A percentile compares a stretch with the other conserved stretches of the same genome.
These are phyloP conservation scores for Neocrepidodera transversa DNA, from an alignment of 2,888 invertebrate genomes.

Conservation along the genomic window DNA sequence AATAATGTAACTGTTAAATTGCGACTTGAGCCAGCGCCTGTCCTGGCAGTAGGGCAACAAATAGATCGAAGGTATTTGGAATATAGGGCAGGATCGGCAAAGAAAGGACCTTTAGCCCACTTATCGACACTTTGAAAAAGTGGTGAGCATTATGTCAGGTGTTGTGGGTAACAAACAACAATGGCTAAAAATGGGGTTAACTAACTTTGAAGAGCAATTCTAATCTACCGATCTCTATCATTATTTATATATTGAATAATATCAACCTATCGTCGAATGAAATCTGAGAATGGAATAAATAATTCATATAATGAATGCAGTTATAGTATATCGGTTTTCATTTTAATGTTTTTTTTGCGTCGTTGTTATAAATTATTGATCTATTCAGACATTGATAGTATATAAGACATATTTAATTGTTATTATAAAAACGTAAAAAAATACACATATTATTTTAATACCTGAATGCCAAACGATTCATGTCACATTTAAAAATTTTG, in stretches of 20 bases:
- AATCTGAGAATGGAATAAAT: constrained; percentile 29
- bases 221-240: constrained; percentile 45
- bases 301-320: constrained; percentile 20
- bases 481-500: too few relatives aligned
- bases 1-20: too few relatives aligned
- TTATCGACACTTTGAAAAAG: constrained; percentile 46
- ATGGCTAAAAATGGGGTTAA: constrained; percentile 40
- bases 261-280: constrained; percentile 24
- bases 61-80: constrained; percentile 39
- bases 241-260: constrained; percentile 33
- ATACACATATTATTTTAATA: too few relatives aligned
- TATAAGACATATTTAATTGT: too few relatives aligned
- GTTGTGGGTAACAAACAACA: constrained; percentile 41
- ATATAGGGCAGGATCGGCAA: constrained; percentile 25
- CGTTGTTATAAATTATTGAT: too few relatives aligned
- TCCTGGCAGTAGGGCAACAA: constrained; percentile 18
- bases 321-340: neutral
- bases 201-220: constrained; percentile 37
- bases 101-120: constrained; percentile 30
- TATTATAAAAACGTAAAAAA: too few relatives aligned
- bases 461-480: too few relatives aligned
- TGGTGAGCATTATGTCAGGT: constrained; percentile 42
- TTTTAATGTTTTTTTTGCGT: neutral
- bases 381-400: too few relatives aligned
- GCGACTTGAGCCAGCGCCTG: too few relatives aligned